These are phyloP conservation scores for Eclectus roratus DNA, from an alignment of 2,113 vertebrate genomes.

Conservation along the genomic window DNA sequence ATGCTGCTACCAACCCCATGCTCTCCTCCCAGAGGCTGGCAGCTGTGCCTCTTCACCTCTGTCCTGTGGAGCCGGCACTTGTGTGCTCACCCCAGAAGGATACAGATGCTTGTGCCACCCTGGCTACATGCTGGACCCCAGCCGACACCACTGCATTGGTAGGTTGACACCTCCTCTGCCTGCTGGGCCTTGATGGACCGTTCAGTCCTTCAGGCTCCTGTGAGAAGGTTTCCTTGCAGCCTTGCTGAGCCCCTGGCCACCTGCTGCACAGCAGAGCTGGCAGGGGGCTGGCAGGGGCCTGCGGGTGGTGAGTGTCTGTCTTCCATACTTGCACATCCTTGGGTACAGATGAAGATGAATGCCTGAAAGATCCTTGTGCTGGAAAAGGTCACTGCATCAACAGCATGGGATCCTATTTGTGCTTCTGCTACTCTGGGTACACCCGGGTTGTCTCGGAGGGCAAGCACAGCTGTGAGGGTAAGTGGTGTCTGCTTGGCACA, in stretches of 20 bases:
- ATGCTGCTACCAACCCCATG: neutral
- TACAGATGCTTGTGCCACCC: slow-evolving; percentile 87
- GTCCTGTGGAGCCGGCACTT: slow-evolving; percentile 84
- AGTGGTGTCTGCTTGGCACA: neutral
- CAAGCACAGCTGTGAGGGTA: slow-evolving; percentile 88
- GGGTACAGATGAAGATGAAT: slow-evolving; percentile 86
- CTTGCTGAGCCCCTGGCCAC: neutral
- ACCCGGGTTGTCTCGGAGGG: slow-evolving; percentile 74
- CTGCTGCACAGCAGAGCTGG: neutral
- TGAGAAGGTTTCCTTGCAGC: neutral
- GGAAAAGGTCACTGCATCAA: slow-evolving; percentile 88
- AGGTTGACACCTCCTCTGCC: neutral
- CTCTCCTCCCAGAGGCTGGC: slow-evolving; percentile 11
- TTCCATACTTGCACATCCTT: neutral
- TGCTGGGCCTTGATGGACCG: accelerated
- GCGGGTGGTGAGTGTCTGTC: neutral
- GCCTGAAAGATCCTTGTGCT: slow-evolving; percentile 82
- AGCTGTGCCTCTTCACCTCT: slow-evolving; percentile 73
- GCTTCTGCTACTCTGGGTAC: slow-evolving; percentile 87
- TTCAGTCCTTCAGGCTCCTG: neutral
- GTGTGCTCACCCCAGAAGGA: slow-evolving; percentile 78
- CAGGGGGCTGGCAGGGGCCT: neutral
- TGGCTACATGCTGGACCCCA: slow-evolving; percentile 78
- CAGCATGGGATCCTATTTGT: slow-evolving; percentile 86
- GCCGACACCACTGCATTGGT: slow-evolving; percentile 83